A percentile compares a stretch with the other conserved stretches of the same genome.
Evolutionary conservation across 2,113 vertebrate genomes (phyloP).

Genomic region (Addax nasomaculatus): DNA sequence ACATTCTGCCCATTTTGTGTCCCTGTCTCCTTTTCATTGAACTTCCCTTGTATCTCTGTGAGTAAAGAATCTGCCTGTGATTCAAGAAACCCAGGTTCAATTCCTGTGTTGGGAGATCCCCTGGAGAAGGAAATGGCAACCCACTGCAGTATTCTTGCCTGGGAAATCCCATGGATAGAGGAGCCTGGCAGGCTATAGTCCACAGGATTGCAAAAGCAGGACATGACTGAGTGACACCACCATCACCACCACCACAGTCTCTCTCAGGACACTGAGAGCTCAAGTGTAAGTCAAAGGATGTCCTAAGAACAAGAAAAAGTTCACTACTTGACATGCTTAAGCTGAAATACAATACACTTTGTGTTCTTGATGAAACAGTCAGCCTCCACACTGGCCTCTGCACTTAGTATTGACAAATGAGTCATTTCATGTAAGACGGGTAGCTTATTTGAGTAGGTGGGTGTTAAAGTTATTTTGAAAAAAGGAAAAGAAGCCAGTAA

Average conservation of each 20-base stretch:
- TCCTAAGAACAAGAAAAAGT: not conserved
- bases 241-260: not conserved
- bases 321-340: not conserved
- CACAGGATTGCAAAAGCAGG: not conserved
- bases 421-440: not conserved
- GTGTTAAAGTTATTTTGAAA: constrained; percentile 39
- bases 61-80: not conserved
- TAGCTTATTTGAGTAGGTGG: constrained; percentile 18
- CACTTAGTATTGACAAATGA: constrained; percentile 9
- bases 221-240: not conserved
- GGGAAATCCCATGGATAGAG: not conserved
- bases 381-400: not conserved
- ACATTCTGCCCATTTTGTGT: not conserved
- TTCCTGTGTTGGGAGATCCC: not conserved
- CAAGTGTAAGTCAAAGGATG: not conserved
- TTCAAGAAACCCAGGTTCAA: not conserved
- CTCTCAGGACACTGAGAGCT: not conserved
- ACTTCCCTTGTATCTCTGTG: not conserved
- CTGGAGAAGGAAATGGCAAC: not conserved
- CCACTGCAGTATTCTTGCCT: not conserved
- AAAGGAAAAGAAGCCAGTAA: not conserved
- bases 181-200: not conserved
- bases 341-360: not conserved
- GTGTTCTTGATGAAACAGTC: not conserved
- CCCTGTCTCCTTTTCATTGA: not conserved